Base-by-base conservation (phyloP, 37 sponge, comb jelly and placozoan genomes). In the Lycopodina hypogea region DNA sequence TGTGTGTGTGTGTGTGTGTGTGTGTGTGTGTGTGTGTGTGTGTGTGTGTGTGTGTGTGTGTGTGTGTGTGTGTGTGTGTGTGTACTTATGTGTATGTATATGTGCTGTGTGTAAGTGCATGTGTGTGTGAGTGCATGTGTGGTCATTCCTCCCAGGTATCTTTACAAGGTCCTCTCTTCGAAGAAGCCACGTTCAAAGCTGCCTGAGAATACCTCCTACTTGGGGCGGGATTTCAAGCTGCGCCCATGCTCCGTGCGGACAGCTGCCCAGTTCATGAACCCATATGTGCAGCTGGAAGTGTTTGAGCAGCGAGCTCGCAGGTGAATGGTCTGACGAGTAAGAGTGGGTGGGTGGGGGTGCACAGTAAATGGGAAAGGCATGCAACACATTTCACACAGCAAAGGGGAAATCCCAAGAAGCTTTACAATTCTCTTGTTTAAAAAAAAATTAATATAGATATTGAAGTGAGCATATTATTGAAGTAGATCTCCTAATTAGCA, bases 201-300 rank as follows among this genome's bases (percentile, higher is more conserved):
- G 4, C 88, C 92, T 19, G 48, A 30, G 50, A 84, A 91, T 58
- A 77, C 87, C 59, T 53, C 48, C 34, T 91, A 91, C 76, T 81
- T 91, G 14, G 92, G 71, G 0, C 24, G 42, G 55, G 88, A 91
- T 73, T 91, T 75, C 64, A 53, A 48, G 8, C 28, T 55, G 23
- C 84, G 87, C 60, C 68, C 15, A 26, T 84, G 70, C 65, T 38
- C 77, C 19, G 88, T 84, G 33, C 62, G 55, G 42, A 81, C 76
- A 32, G 56, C 62, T 19, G 26, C 76, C 17, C 90, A 88, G 67
- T 82, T 88, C 56, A 34, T 66, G 52, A 84, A 91, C 65, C 81
- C 88, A n/a, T 80, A 91, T 68, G 23, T 79, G 23, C 88, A 85
- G 74, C 50, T 93, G 69, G 93, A 93, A 66, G 80, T 83, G 62